Evolutionary conservation across 2,888 invertebrate species (phyloP).

Genomic region (Eupithecia tripunctaria): DNA sequence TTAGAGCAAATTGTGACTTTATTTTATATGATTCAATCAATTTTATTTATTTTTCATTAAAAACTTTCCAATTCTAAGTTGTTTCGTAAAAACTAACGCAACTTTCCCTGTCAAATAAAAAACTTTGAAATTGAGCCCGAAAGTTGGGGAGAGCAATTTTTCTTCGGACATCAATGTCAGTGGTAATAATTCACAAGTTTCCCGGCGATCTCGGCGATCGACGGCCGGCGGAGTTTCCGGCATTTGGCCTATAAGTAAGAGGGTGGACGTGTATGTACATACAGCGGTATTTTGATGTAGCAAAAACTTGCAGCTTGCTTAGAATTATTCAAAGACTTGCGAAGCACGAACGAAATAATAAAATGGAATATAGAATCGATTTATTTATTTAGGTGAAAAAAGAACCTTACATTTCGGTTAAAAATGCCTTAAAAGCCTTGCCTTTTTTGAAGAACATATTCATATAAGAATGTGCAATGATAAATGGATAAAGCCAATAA

Average conservation of each 20-base stretch:
- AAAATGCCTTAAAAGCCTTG: too few species aligned
- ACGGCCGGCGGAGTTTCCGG: conserved; percentile 30
- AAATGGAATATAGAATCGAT: too few species aligned
- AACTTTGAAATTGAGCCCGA: conserved; percentile 57
- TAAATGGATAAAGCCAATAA: neutral
- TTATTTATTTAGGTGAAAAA: too few species aligned
- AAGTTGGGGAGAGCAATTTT: conserved; percentile 69
- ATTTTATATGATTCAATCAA: neutral
- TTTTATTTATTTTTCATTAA: neutral
- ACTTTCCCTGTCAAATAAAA: conserved; percentile 47
- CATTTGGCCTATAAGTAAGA: conserved; percentile 28
- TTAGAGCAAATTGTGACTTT: neutral
- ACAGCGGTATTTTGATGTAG: neutral
- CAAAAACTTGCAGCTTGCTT: neutral
- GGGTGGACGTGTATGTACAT: neutral
- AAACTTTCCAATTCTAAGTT: neutral
- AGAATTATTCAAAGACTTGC: neutral
- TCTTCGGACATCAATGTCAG: conserved; percentile 71
- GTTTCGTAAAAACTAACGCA: conserved; percentile 36
- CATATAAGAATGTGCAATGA: neutral
- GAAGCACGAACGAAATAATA: neutral
- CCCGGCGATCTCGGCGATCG: conserved; percentile 38
- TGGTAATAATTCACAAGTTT: conserved; percentile 72
- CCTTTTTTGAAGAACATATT: too few species aligned
- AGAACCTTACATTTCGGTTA: too few species aligned